A percentile compares a stretch with the other conserved stretches of the same genome.
These are phyloP conservation scores for Caranx ignobilis DNA, from an alignment of 2,113 vertebrate species.

Conservation along the genomic window DNA sequence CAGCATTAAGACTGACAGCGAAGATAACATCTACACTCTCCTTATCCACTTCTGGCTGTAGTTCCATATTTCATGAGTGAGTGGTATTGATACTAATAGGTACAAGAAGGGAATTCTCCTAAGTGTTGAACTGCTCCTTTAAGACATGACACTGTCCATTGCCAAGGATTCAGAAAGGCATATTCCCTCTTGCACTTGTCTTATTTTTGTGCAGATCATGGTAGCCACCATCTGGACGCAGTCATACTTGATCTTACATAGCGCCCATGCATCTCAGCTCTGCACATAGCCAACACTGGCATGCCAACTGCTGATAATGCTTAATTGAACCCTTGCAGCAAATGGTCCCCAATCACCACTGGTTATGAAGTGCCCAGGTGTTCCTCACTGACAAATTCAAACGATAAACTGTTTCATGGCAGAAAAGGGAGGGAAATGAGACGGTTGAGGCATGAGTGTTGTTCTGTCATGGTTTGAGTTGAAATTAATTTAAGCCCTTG, in stretches of 20 bases:
- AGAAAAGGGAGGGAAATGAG: slow-evolving; percentile 14
- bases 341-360: slow-evolving; percentile 46
- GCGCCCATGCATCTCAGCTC: slow-evolving; percentile 27
- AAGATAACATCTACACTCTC: neutral
- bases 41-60: neutral
- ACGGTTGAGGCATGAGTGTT: slow-evolving; percentile 22
- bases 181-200: slow-evolving; percentile 23
- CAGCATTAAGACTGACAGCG: neutral
- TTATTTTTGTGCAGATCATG: slow-evolving; percentile 26
- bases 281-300: slow-evolving; percentile 9
- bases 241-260: slow-evolving; percentile 41
- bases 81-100: slow-evolving; percentile 9
- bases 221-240: slow-evolving; percentile 50
- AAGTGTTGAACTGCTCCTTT: slow-evolving; percentile 21
- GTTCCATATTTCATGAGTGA: neutral
- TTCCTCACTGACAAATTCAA: slow-evolving; percentile 56
- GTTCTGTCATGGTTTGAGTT: slow-evolving; percentile 26
- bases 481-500: slow-evolving; percentile 30
- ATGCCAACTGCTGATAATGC: slow-evolving; percentile 37
- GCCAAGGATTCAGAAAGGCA: slow-evolving; percentile 10
- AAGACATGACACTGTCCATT: slow-evolving; percentile 15
- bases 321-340: slow-evolving; percentile 58
- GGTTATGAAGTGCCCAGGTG: slow-evolving; percentile 60
- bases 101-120: neutral
- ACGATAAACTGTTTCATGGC: slow-evolving; percentile 41